Conservation (phyloP, 1,140 invertebrate genomes). For the Papilio aristodemus region DNA sequence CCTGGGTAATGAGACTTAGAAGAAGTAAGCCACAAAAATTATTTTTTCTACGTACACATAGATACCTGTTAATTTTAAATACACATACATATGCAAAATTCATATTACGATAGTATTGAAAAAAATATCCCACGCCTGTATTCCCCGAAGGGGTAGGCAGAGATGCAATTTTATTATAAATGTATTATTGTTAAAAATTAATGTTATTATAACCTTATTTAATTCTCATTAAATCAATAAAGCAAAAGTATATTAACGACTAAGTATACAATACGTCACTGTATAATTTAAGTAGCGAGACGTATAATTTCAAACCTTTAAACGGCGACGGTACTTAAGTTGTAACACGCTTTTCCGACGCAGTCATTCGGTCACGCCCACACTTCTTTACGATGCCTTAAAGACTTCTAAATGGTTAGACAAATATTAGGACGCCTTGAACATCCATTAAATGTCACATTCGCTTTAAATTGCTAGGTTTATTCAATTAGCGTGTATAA, state of each 20-base stretch:
- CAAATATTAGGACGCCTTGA: constrained; percentile 17
- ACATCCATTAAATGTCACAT: constrained; percentile 15
- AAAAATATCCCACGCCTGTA: too few relatives aligned
- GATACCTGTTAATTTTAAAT: too few relatives aligned
- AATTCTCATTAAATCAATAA: constrained; percentile 8
- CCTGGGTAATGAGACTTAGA: too few relatives aligned
- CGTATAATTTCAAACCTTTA: constrained; percentile 19
- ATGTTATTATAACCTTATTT: background rate
- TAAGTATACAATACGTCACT: background rate
- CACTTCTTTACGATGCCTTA: constrained; percentile 17
- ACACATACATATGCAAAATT: too few relatives aligned
- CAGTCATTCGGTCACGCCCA: constrained; percentile 21
- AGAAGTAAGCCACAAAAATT: too few relatives aligned
- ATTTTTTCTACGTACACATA: too few relatives aligned
- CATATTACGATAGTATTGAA: too few relatives aligned
- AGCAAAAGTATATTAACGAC: background rate
- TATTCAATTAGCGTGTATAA: constrained; percentile 1
- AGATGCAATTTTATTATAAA: too few relatives aligned
- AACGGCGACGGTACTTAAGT: background rate
- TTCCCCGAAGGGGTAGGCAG: too few relatives aligned
- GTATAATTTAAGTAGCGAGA: constrained; percentile 18
- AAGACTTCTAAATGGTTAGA: constrained; percentile 22
- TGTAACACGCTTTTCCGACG: constrained; percentile 17
- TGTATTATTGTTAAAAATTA: too few relatives aligned
- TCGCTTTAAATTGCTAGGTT: constrained; percentile 16